These are phyloP conservation scores for Brachypalpus laphriformis DNA, from an alignment of 2,888 invertebrate genomes.

Conservation along the genomic window DNA sequence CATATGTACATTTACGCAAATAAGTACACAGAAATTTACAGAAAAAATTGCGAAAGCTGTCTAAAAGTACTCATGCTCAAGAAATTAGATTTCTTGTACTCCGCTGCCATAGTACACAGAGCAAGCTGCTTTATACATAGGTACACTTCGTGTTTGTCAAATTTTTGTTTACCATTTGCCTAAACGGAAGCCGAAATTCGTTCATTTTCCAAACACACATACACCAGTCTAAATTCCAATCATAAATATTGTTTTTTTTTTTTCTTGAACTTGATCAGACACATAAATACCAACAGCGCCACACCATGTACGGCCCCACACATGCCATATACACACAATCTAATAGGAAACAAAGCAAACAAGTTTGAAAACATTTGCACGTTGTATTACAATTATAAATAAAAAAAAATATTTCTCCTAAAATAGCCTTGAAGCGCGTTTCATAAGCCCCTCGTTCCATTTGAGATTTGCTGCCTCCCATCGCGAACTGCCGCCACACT, in stretches of 20 bases:
- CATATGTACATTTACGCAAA: neutral
- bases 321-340: neutral
- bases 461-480: constrained; percentile 29
- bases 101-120: neutral
- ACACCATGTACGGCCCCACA: constrained; percentile 12
- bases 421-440: constrained; percentile 56
- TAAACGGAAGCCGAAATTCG: constrained; percentile 12
- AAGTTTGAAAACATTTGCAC: constrained; percentile 61
- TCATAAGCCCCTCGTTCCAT: constrained; percentile 23
- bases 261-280: constrained; percentile 56
- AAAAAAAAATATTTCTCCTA: constrained; percentile 35
- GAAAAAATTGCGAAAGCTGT: neutral
- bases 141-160: neutral
- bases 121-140: too few relatives aligned
- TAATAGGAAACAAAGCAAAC: constrained; percentile 65
- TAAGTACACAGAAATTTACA: neutral
- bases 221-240: neutral
- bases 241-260: neutral
- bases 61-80: neutral
- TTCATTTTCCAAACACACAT: constrained; percentile 3
- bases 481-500: neutral
- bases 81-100: neutral
- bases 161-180: neutral
- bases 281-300: constrained; percentile 20
- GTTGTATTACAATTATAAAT: constrained; percentile 35